These are phyloP conservation scores for Conopomorpha cramerella DNA, from an alignment of 1,140 invertebrate genomes.

Conservation along the genomic window DNA sequence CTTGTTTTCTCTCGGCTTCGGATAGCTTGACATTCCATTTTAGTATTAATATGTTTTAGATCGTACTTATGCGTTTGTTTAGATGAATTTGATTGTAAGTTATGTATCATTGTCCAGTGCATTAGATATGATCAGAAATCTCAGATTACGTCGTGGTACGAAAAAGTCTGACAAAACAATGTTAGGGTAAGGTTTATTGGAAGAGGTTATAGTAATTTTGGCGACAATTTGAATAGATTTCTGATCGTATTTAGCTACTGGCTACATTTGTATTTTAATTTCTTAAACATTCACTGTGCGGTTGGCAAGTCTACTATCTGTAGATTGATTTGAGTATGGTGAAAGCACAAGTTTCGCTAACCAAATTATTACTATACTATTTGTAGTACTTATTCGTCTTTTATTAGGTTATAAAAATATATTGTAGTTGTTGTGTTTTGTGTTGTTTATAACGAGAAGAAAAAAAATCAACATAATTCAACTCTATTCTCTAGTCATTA, in stretches of 20 bases:
- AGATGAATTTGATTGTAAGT: conserved; percentile 47
- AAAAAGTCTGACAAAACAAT: too few species aligned
- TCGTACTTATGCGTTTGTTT: conserved; percentile 40
- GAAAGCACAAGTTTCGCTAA: conserved; percentile 50
- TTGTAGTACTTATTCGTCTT: conserved; percentile 24
- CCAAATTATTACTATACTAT: conserved; percentile 19
- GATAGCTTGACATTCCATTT: conserved; percentile 40
- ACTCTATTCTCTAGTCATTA: conserved; percentile 25
- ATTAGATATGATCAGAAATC: too few species aligned
- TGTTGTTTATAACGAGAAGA: conserved; percentile 30
- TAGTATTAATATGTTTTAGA: conserved; percentile 36
- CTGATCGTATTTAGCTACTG: too few species aligned
- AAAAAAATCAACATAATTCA: too few species aligned
- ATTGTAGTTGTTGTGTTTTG: conserved; percentile 43
- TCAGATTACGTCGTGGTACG: too few species aligned
- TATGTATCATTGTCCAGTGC: too few species aligned
- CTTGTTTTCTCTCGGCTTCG: conserved; percentile 39
- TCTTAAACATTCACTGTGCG: too few species aligned
- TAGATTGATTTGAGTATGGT: too few species aligned
- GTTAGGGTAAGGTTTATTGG: too few species aligned
- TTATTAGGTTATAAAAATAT: conserved; percentile 16
- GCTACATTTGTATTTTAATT: too few species aligned
- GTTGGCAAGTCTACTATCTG: conserved; percentile 11
- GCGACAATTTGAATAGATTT: too few species aligned
- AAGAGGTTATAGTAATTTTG: too few species aligned